Evolutionary conservation across 1,140 invertebrate species (phyloP), one percentile per base, ranked within the genome.

Genomic region (Meloidogyne hapla): DNA sequence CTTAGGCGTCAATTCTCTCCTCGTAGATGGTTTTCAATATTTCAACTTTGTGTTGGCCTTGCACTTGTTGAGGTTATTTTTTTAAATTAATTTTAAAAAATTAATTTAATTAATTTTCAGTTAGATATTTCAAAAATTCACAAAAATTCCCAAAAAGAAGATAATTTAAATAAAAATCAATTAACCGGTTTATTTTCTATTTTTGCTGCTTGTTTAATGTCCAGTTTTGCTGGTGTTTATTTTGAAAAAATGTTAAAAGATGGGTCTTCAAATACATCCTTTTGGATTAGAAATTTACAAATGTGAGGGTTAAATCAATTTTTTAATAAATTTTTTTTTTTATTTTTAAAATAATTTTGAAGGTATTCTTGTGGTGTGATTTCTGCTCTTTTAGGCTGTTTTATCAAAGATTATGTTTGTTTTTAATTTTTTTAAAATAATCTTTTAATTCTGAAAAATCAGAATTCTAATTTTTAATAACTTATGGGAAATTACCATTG

Each of bases 231-330:
- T 63, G 85, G 84, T 2, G 85, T 86, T 42, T 86, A 87, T 68
- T 86, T 86, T 67, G 85, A 86, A 72, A 87, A 82, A 67, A 86
- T 86, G 85, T 72, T 86, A n/a, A 86, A 86, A 66, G 86, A 86
- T 69, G 85, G 83, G 25, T 77, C 85, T 26, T 70, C 61, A 18
- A 56, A n/a, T 21, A 87, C 86, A 12, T 75, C 86, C 1, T 84
- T 86, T 70, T 86, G 85, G 85, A 79, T 86, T 48, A 77, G 85
- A 26, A 86, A 86, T 74, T 65, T 86, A 73, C 85, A 86, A 76
- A 86, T 87, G 84, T 63, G 62, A 18, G 33, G 8, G 10, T 23
- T 8, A 48, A 25, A 40, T 68, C 10, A 21, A 15, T 25, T 38
- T 45, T 67, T 9, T 72, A 70, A 77, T 48, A 38, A 23, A 75